These are phyloP conservation scores for Apostichopus leukothele DNA, from an alignment of 53 echinoderm and acorn worm species.

Conservation along the genomic window DNA sequence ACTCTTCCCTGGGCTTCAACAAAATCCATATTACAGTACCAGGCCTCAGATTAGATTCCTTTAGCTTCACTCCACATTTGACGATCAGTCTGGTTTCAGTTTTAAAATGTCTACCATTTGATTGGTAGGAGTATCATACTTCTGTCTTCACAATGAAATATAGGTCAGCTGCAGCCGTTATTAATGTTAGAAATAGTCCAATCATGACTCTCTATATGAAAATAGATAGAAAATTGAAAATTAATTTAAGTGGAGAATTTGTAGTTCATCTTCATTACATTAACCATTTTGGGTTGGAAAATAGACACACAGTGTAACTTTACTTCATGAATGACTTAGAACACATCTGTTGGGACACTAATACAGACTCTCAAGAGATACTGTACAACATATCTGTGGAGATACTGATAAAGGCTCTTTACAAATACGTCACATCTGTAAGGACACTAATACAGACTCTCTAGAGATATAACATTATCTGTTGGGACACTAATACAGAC, in stretches of 20 bases:
- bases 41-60: background rate
- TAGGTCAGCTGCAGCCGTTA: slow-evolving; percentile 82
- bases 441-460: no score
- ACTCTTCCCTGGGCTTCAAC: background rate
- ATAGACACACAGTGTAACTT: no score
- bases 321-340: no score
- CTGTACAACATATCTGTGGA: no score
- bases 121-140: slow-evolving; percentile 53
- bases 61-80: background rate
- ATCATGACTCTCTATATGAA: slow-evolving; percentile 68
- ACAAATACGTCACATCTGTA: no score
- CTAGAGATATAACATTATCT: slow-evolving; percentile 52
- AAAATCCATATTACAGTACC: background rate
- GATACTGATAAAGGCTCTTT: no score
- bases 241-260: background rate
- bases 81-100: background rate
- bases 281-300: no score
- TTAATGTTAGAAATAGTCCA: slow-evolving; percentile 69
- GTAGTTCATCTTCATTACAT: background rate
- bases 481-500: background rate
- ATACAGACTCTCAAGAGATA: no score
- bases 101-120: background rate
- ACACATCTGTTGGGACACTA: no score
- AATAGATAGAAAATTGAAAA: slow-evolving; percentile 9
- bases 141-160: slow-evolving; percentile 92